A percentile compares a stretch with the other conserved stretches of the same genome.
Conservation (phyloP, 2,797 vertebrate genomes). For the Choloepus didactylus region DNA sequence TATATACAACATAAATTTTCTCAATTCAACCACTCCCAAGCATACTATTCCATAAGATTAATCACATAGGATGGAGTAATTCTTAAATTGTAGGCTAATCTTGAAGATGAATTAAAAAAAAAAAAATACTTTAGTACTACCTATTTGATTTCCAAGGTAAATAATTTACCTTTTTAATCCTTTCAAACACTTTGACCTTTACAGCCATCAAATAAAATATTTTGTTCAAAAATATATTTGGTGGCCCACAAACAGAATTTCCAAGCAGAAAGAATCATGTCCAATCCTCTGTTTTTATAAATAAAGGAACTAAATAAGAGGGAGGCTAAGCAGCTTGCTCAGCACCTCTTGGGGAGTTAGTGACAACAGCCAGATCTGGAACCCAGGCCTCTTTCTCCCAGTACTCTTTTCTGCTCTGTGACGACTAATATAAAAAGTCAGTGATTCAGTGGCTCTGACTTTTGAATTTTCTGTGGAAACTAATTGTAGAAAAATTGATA, state of each 20-base stretch:
- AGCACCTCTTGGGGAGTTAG: neutral
- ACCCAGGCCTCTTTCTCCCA: neutral
- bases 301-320: neutral
- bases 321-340: neutral
- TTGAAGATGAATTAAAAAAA: too few relatives aligned
- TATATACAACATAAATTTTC: too few relatives aligned
- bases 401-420: neutral
- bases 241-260: constrained; percentile 28
- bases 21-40: too few relatives aligned
- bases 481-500: neutral
- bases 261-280: neutral
- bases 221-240: constrained; percentile 9
- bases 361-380: neutral
- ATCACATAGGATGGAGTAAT: neutral
- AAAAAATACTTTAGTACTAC: neutral
- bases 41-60: too few relatives aligned
- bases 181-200: neutral
- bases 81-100: neutral
- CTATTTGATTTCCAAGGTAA: neutral
- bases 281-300: neutral
- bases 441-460: neutral
- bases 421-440: neutral
- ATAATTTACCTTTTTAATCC: neutral
- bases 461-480: neutral
- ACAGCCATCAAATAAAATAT: constrained; percentile 25